phyloP scores from a whole-genome alignment of 2,113 vertebrate species.

The Amphilophus citrinellus region DNA sequence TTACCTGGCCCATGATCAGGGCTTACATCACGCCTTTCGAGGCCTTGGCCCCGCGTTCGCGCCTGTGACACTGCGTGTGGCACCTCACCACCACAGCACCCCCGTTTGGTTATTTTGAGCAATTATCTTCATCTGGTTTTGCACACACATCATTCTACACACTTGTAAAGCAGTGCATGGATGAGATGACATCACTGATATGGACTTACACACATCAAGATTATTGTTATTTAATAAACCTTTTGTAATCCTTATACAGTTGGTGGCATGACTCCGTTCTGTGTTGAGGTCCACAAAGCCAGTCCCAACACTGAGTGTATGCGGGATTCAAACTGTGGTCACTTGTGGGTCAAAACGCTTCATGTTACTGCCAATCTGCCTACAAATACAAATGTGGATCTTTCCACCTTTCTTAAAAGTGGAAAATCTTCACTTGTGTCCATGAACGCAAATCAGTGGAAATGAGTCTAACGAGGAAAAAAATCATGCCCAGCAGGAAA shows the following conservation, averaged over 20 bases:
- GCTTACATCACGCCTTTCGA: background rate
- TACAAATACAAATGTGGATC: no score
- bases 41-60: background rate
- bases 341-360: no score
- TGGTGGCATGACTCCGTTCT: no score
- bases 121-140: background rate
- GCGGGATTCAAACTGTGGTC: no score
- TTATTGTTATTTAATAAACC: background rate
- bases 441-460: background rate
- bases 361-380: no score
- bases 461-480: background rate
- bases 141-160: background rate
- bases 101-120: background rate
- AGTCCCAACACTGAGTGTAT: no score
- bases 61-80: background rate
- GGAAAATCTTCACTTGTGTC: background rate
- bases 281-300: no score
- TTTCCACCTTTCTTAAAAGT: no score
- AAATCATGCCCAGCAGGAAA: background rate
- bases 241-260: background rate
- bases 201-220: background rate
- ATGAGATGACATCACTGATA: background rate
- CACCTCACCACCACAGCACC: background rate
- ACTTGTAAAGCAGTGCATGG: no score
- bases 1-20: background rate